These are phyloP conservation scores for Dendrocopos noguchii DNA, from an alignment of 2,113 vertebrate species.

Conservation along the genomic window DNA sequence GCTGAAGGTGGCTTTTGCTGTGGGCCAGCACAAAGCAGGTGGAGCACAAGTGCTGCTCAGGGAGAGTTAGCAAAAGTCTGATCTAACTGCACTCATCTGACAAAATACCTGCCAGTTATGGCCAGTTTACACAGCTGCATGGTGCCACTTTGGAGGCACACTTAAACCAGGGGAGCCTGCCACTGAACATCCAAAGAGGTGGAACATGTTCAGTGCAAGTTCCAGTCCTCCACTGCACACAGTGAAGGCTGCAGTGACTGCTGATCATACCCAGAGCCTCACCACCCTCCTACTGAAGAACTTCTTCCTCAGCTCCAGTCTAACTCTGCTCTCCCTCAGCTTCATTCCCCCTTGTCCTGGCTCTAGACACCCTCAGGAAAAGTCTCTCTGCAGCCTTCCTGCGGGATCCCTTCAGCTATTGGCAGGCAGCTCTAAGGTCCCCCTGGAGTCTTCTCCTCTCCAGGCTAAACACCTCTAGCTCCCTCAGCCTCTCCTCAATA, in stretches of 20 bases:
- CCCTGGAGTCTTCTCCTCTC: no score
- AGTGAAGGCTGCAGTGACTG: fast-evolving
- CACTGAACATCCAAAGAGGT: neutral
- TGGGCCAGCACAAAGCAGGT: neutral
- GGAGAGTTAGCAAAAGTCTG: neutral
- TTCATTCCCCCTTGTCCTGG: no score
- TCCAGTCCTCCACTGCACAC: neutral
- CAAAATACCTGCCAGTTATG: neutral
- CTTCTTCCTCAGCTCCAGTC: no score
- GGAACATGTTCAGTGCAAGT: fast-evolving
- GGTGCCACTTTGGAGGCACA: neutral
- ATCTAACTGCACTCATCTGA: neutral
- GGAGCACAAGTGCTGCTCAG: fast-evolving
- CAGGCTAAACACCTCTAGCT: no score
- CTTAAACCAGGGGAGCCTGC: neutral
- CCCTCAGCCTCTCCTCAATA: no score
- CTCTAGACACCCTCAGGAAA: no score
- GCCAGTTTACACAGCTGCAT: fast-evolving
- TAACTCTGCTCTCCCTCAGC: no score
- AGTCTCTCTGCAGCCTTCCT: no score
- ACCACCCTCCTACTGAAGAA: no score
- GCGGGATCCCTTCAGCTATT: no score
- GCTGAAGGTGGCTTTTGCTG: neutral
- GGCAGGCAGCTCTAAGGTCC: no score
- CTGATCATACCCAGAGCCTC: no score